Percentiles rank a stretch among this genome's conserved stretches.
phyloP scores from a whole-genome alignment of 2,888 invertebrate species.

The Eupithecia tripunctaria region DNA sequence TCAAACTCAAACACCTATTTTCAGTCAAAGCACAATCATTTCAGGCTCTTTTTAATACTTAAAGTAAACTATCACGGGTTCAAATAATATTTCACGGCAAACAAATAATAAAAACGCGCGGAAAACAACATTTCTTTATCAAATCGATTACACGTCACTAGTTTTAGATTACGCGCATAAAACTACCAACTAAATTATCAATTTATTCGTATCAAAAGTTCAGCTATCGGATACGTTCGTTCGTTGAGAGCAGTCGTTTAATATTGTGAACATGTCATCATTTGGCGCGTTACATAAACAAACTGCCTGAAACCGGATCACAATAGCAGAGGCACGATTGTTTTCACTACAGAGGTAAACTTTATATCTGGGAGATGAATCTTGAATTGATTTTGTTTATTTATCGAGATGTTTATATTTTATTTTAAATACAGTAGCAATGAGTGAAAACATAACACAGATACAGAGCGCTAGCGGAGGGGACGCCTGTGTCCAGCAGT shows the following conservation, averaged over 20 bases:
- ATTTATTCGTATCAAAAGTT: neutral
- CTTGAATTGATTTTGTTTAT: neutral
- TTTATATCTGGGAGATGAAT: constrained; percentile 15
- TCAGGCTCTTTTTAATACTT: neutral
- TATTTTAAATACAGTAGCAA: neutral
- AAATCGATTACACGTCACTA: neutral
- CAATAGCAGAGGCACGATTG: constrained; percentile 42
- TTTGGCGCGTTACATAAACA: constrained; percentile 55
- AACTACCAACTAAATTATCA: neutral
- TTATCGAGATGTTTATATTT: neutral
- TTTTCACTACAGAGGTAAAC: neutral
- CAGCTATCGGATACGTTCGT: constrained; percentile 41
- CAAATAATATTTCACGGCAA: neutral
- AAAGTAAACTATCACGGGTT: neutral
- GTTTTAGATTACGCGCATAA: neutral
- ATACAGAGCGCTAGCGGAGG: neutral
- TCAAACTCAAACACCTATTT: neutral
- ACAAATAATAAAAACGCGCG: neutral
- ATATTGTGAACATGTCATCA: constrained; percentile 39
- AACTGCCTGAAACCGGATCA: constrained; percentile 59
- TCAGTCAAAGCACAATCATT: neutral
- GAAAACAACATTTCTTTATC: neutral
- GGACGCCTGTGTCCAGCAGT: neutral
- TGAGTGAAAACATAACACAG: neutral
- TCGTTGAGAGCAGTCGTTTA: constrained; percentile 43